Conservation (phyloP, 2,113 vertebrate species). For the Hystrix cristata region DNA sequence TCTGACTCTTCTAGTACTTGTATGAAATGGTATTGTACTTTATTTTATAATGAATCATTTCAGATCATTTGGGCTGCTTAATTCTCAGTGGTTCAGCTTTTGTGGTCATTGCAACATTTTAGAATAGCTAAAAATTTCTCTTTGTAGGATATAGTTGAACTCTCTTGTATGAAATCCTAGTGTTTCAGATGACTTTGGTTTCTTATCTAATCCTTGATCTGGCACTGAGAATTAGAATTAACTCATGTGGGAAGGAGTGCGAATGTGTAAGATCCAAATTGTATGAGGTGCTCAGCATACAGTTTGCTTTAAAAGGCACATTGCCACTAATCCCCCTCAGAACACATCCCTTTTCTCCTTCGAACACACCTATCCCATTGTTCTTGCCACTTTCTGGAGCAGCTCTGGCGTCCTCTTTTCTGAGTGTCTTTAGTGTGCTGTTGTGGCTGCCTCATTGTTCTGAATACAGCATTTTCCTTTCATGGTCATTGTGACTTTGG, state of each 20-base stretch:
- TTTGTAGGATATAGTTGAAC: not conserved
- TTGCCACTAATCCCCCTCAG: not conserved
- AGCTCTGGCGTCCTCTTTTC: not conserved
- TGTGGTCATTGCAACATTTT: not conserved
- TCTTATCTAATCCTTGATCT: not conserved
- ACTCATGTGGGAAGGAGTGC: not conserved
- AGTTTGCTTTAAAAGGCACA: not conserved
- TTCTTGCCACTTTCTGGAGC: not conserved
- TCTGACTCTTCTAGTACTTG: conserved; percentile 12
- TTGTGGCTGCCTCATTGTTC: not conserved
- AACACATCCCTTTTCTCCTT: not conserved
- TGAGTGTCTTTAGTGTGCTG: not conserved
- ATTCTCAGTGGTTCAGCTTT: conserved; percentile 29
- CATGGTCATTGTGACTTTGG: not conserved
- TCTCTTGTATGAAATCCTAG: not conserved
- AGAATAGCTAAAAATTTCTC: conserved; percentile 33
- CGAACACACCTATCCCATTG: not conserved
- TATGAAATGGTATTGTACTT: conserved; percentile 7
- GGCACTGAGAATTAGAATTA: not conserved
- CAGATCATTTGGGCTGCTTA: conserved; percentile 12
- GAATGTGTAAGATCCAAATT: not conserved
- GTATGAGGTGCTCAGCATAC: not conserved
- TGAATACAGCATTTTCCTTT: not conserved
- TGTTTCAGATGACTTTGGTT: conserved; percentile 20
- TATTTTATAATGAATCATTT: conserved; percentile 36